Percentiles rank a stretch among this genome's conserved stretches.
phyloP scores from a whole-genome alignment of 92 coral and sea anemone species.

The Hydrozoanthus gracilis region DNA sequence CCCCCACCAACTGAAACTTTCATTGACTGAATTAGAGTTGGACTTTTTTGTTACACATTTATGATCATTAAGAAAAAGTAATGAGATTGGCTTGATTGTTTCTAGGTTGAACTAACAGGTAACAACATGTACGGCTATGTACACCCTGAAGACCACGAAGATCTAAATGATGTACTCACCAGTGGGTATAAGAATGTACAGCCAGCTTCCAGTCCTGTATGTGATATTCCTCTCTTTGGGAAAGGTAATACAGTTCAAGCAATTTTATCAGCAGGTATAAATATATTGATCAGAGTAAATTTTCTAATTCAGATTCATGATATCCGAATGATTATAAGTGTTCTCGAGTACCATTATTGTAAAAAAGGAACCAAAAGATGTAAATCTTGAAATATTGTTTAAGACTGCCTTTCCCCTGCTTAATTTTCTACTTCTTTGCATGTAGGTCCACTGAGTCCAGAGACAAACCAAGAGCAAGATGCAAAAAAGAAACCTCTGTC shows the following conservation, averaged over 20 bases:
- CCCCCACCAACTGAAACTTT: no score
- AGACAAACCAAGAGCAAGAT: neutral
- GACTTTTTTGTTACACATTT: no score
- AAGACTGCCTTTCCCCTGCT: neutral
- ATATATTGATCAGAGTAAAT: no score
- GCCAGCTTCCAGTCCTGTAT: slow-evolving; percentile 38
- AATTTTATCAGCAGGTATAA: no score
- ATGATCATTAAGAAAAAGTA: neutral
- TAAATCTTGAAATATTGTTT: no score
- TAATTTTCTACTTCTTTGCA: neutral
- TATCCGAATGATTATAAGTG: no score
- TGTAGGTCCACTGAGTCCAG: slow-evolving; percentile 46
- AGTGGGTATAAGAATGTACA: neutral
- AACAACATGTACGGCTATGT: slow-evolving; percentile 73
- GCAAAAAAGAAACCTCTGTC: slow-evolving; percentile 61
- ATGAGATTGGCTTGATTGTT: neutral
- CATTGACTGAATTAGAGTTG: no score
- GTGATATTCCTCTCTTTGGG: slow-evolving; percentile 73
- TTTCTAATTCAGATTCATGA: no score
- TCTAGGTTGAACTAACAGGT: slow-evolving; percentile 86
- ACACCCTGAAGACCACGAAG: slow-evolving; percentile 80
- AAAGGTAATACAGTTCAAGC: slow-evolving; percentile 31
- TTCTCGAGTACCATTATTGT: no score
- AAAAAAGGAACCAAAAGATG: no score
- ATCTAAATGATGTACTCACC: slow-evolving; percentile 51